phyloP scores from a whole-genome alignment of 2,888 invertebrate genomes.

The Diadegma fenestrale region DNA sequence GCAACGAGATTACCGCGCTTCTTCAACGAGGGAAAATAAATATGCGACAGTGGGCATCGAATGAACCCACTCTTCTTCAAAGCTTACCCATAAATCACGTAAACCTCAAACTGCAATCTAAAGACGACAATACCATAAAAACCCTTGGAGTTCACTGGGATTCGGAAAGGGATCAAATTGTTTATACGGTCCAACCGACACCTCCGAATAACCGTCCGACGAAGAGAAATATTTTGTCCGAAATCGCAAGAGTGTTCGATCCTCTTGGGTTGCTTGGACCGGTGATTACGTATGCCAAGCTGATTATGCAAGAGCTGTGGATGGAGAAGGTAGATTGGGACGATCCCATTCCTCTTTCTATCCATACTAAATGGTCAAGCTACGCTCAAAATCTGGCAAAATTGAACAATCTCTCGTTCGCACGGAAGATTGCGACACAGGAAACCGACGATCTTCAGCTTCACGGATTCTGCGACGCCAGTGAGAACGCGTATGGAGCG shows the following conservation, averaged over 20 bases:
- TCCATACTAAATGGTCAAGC: conserved; percentile 8
- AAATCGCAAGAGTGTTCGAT: conserved; percentile 47
- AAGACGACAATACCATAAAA: conserved; percentile 41
- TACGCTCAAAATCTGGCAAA: not conserved
- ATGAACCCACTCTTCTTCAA: conserved; percentile 35
- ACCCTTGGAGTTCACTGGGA: conserved; percentile 61
- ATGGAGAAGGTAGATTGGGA: conserved; percentile 41
- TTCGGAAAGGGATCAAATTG: conserved; percentile 47
- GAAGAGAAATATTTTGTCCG: conserved; percentile 54
- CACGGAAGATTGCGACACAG: not conserved
- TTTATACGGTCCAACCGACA: conserved; percentile 52
- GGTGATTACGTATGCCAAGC: conserved; percentile 45
- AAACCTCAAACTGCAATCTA: conserved; percentile 29
- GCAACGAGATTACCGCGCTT: conserved; percentile 32
- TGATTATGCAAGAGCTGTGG: conserved; percentile 55
- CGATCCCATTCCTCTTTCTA: conserved; percentile 36
- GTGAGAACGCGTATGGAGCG: no score
- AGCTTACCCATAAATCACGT: conserved; percentile 28
- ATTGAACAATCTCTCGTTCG: conserved; percentile 22
- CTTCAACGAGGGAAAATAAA: conserved; percentile 26
- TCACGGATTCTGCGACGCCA: conserved; percentile 70
- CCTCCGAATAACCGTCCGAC: conserved; percentile 20
- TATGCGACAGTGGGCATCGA: conserved; percentile 55
- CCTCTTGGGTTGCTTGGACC: conserved; percentile 54
- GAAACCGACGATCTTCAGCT: conserved; percentile 34